A percentile compares a stretch with the other conserved stretches of the same genome.
Conservation (phyloP, 2,797 vertebrate species). For the Borostomias antarcticus region DNA sequence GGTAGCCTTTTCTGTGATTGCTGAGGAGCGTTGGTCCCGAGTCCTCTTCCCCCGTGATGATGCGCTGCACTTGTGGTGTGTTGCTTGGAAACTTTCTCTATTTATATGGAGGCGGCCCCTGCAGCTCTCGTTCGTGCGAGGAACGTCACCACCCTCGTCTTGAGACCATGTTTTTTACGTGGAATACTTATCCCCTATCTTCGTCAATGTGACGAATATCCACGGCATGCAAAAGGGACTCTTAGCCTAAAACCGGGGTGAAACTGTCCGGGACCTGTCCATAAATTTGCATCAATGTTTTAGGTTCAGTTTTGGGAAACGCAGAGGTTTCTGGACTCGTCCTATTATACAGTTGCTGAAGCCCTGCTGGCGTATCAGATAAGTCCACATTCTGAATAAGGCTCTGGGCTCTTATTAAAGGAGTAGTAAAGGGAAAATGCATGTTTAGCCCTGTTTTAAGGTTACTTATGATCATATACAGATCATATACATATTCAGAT, state of each 20-base stretch:
- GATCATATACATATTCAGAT: too few relatives aligned
- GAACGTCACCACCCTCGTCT: slow-evolving; percentile 49
- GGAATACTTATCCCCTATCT: slow-evolving; percentile 24
- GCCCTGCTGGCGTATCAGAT: neutral
- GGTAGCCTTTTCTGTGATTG: neutral
- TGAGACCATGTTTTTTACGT: slow-evolving; percentile 18
- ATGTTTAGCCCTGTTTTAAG: neutral
- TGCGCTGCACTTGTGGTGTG: slow-evolving; percentile 18
- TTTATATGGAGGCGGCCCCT: slow-evolving; percentile 48
- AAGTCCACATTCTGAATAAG: neutral
- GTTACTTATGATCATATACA: too few relatives aligned
- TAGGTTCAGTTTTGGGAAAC: too few relatives aligned
- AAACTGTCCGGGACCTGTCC: slow-evolving; percentile 1
- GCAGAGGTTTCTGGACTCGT: neutral
- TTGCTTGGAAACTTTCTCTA: slow-evolving; percentile 51
- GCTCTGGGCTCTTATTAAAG: too few relatives aligned
- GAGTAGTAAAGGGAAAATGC: too few relatives aligned
- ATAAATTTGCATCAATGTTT: slow-evolving; percentile 26
- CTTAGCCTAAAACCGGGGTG: neutral
- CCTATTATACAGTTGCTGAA: neutral
- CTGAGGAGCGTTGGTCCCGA: neutral
- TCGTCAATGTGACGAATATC: slow-evolving; percentile 22
- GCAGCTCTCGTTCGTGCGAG: slow-evolving; percentile 15
- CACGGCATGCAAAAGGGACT: neutral
- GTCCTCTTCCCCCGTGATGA: neutral